These are phyloP conservation scores for Typhlichthys subterraneus DNA, from an alignment of 2,797 vertebrate species.

Conservation along the genomic window DNA sequence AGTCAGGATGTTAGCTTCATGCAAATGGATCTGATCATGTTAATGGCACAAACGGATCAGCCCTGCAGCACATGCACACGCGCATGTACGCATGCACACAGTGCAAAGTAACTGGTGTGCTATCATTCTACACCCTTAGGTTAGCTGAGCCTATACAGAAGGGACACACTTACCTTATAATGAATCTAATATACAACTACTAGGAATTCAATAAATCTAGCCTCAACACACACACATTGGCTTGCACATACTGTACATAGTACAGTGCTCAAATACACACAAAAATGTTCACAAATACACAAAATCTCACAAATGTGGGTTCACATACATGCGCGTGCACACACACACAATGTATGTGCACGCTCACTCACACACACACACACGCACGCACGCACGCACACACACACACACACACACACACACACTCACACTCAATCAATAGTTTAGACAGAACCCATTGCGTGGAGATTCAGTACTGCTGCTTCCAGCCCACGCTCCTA, in stretches of 20 bases:
- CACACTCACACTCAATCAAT: conserved; percentile 60
- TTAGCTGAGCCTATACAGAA: conserved; percentile 24
- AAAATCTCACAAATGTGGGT: neutral
- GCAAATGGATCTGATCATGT: conserved; percentile 35
- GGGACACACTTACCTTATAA: conserved; percentile 54
- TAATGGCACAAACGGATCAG: conserved; percentile 49
- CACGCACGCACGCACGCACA: neutral
- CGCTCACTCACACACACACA: neutral
- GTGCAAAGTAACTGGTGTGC: conserved; percentile 2
- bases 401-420: neutral
- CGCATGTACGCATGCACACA: neutral
- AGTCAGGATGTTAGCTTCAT: conserved; percentile 51
- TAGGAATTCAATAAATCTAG: conserved; percentile 52
- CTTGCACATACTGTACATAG: neutral
- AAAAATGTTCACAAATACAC: conserved; percentile 12
- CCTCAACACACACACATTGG: neutral
- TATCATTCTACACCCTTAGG: conserved; percentile 25
- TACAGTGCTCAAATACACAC: conserved; percentile 4
- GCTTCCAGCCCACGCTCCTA: conserved; percentile 54
- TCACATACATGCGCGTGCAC: neutral
- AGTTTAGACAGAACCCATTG: conserved; percentile 59
- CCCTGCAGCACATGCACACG: neutral
- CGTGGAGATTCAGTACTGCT: conserved; percentile 63
- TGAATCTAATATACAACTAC: conserved; percentile 53
- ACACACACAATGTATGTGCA: neutral